A percentile compares a stretch with the other conserved stretches of the same genome.
These are phyloP conservation scores for Pediacus dermestoides DNA, from an alignment of 2,888 invertebrate genomes.

Conservation along the genomic window DNA sequence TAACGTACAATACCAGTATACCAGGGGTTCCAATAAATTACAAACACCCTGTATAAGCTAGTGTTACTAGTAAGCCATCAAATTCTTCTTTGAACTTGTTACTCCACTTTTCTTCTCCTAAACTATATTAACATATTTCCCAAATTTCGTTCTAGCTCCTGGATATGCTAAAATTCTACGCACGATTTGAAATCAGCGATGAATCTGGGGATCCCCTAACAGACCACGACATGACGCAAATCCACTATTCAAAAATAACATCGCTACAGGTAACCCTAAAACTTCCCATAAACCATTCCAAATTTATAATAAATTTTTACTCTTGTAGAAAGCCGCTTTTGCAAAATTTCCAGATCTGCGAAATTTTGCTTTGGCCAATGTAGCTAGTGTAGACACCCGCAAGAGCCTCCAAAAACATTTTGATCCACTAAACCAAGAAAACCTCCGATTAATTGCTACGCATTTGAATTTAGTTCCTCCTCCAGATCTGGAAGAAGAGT, in stretches of 20 bases:
- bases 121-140: too few relatives aligned
- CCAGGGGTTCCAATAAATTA: too few relatives aligned
- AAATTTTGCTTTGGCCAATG: conserved; percentile 87
- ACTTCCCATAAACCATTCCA: background rate
- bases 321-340: conserved; percentile 82
- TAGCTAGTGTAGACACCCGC: conserved; percentile 91
- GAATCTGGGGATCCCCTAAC: conserved; percentile 91
- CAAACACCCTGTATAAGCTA: too few relatives aligned
- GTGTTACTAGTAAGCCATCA: too few relatives aligned
- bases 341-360: conserved; percentile 83
- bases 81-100: too few relatives aligned
- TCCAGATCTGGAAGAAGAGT: conserved; percentile 62
- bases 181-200: conserved; percentile 96
- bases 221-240: conserved; percentile 88
- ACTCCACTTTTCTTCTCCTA: too few relatives aligned
- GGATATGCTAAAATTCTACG: conserved; percentile 94
- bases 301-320: conserved; percentile 2
- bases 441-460: conserved; percentile 80
- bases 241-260: conserved; percentile 90
- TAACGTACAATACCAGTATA: too few relatives aligned
- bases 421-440: conserved; percentile 67
- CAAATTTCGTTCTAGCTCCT: conserved; percentile 76
- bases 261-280: conserved; percentile 69
- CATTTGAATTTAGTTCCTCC: conserved; percentile 83
- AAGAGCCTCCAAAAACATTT: conserved; percentile 82